Base-by-base conservation (phyloP, 2,113 vertebrate genomes). In the Thamnaconus septentrionalis region DNA sequence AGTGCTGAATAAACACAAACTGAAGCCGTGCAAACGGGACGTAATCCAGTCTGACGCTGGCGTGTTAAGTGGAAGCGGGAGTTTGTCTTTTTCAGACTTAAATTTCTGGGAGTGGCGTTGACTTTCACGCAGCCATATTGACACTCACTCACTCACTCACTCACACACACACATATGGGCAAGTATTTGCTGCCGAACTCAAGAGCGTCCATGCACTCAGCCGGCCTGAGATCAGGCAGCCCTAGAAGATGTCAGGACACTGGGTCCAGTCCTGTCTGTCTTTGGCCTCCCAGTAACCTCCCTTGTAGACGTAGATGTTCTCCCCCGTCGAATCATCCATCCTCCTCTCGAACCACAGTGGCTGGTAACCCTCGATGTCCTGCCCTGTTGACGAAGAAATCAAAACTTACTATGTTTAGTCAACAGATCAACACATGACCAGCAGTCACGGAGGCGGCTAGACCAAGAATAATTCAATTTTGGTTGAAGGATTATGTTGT, bases 251-350 rank as follows among this genome's bases (percentile, higher is more conserved):
- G 59, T 93, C 85, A 0, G 95, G 94, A 69, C 94, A 96, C 31
- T 69, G 71, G 8, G 85, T 91, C 96, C 96, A 98, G 90, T 98
- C 94, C 78, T 95, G 94, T 77, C 76, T 91, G 8, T 96, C 94
- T 88, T 98, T 98, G 84, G 93, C 91, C 61, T 98, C 96, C 96
- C 96, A 98, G 91, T 98, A 98, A 64, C 96, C 95, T 0, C 96
- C 96, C 73, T 91, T 95, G 82, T 98, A 98, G 76, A 93, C 8
- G 3, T 90, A 98, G 75, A 89, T 91, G 9, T 83, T 92, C 79
- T 98, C 94, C 59, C 94, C 92, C 0, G 94, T 95, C 43, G 88
- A 41, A 0, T 94, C 83, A n/a, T 98, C 94, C 58, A 89, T 88
- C 87, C 90, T 95, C 87, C 92, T 93, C 83, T 98, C 94, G 48